Conservation (phyloP, 2,797 vertebrate species). For the Rhinoraja longicauda region DNA sequence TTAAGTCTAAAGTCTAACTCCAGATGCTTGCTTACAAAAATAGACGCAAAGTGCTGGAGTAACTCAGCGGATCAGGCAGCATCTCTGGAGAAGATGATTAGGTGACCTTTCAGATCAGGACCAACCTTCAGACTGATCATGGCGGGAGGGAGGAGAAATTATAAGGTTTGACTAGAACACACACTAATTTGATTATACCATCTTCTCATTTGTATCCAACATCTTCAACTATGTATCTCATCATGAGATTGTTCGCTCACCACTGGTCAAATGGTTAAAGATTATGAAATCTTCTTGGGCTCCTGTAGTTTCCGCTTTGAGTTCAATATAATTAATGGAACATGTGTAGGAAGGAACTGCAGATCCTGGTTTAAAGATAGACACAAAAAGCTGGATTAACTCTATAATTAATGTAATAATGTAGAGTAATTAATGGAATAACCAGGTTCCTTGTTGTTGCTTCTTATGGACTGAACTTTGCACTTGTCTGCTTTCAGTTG, state of each 20-base stretch:
- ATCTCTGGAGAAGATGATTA: no score
- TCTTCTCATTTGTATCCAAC: neutral
- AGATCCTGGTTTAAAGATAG: no score
- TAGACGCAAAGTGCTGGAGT: no score
- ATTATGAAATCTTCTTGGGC: neutral
- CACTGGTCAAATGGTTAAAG: neutral
- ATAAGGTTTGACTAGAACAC: neutral
- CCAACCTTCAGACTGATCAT: no score
- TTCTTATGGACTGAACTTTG: neutral
- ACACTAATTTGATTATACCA: neutral
- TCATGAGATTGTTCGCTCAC: neutral
- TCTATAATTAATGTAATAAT: no score
- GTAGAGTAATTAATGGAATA: no score
- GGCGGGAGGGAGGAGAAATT: neutral
- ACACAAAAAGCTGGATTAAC: no score
- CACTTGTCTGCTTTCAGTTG: neutral
- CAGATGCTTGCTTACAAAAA: no score
- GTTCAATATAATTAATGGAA: neutral
- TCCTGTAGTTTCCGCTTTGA: neutral
- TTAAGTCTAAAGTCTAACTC: no score
- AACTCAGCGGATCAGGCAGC: no score
- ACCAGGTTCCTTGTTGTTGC: neutral
- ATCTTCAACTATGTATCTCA: neutral
- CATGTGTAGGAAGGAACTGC: neutral
- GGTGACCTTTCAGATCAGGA: no score